phyloP scores from a whole-genome alignment of 37 sponge, comb jelly and placozoan genomes.

The Geodia barretti region DNA sequence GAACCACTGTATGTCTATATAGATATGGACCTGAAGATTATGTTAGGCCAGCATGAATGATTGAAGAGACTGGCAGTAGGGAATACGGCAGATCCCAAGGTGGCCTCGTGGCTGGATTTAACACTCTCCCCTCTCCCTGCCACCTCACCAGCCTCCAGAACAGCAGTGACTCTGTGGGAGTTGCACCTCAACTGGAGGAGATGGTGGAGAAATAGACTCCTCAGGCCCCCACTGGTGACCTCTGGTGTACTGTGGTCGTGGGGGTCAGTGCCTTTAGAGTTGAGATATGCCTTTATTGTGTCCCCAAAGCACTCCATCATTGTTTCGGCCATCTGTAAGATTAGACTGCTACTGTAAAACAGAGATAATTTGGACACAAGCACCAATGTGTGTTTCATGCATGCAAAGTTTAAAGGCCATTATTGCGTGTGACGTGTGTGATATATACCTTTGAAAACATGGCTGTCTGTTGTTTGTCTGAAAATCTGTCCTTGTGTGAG shows the following conservation, averaged over 20 bases:
- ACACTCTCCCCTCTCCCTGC: background rate
- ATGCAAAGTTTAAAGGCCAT: too few species aligned
- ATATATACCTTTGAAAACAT: conserved; percentile 7
- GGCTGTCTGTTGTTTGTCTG: background rate
- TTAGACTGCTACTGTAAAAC: background rate
- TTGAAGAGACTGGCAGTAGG: conserved; percentile 65
- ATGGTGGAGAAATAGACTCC: conserved; percentile 55
- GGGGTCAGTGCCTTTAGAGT: too few species aligned
- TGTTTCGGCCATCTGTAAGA: conserved; percentile 16
- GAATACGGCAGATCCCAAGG: conserved; percentile 48
- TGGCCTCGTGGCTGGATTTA: conserved; percentile 23
- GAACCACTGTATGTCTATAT: too few species aligned
- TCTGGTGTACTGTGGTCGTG: background rate
- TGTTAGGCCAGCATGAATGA: conserved; percentile 70
- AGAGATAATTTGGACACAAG: too few species aligned
- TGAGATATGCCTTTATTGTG: background rate
- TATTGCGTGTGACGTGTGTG: too few species aligned
- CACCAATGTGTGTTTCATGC: too few species aligned
- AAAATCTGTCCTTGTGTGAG: conserved; percentile 38
- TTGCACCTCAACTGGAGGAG: conserved; percentile 64
- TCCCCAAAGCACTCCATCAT: conserved; percentile 21
- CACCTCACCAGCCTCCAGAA: conserved; percentile 8
- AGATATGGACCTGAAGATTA: conserved; percentile 65
- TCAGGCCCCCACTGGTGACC: background rate
- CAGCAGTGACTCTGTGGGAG: conserved; percentile 39